Conservation (phyloP, 2,113 vertebrate species). For the Apus apus region DNA sequence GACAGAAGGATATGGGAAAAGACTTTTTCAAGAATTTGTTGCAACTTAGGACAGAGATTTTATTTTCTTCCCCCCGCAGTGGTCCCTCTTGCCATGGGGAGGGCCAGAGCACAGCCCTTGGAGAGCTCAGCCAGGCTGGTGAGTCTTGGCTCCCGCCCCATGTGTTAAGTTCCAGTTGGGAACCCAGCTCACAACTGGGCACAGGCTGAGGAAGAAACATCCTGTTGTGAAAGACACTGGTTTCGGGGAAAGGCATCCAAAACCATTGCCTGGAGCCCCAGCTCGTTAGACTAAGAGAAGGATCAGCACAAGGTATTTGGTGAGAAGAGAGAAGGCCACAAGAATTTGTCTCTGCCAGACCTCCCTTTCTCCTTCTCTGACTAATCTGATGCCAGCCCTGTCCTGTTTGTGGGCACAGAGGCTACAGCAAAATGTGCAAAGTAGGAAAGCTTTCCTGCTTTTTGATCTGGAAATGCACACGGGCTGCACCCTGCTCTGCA, state of each 20-base stretch:
- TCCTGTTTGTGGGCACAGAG: neutral
- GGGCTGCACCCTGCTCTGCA: accelerated
- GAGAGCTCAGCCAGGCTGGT: neutral
- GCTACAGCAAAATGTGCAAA: neutral
- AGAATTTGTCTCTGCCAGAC: neutral
- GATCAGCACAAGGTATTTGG: neutral
- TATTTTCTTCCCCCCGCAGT: neutral
- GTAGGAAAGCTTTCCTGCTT: neutral
- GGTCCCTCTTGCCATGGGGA: neutral
- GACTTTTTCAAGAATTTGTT: neutral
- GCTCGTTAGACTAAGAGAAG: neutral
- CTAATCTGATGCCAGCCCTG: neutral
- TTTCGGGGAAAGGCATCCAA: neutral
- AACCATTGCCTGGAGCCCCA: neutral
- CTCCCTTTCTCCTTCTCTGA: neutral
- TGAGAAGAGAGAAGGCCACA: neutral
- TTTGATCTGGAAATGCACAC: neutral
- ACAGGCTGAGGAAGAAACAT: neutral
- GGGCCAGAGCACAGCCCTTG: neutral
- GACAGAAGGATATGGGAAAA: neutral
- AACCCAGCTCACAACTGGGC: neutral
- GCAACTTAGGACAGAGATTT: neutral
- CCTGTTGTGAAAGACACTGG: neutral
- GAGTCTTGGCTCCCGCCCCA: neutral
- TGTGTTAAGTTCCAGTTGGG: neutral